phyloP scores from a whole-genome alignment of 1,140 invertebrate genomes.

The Leptopilina clavipes region DNA sequence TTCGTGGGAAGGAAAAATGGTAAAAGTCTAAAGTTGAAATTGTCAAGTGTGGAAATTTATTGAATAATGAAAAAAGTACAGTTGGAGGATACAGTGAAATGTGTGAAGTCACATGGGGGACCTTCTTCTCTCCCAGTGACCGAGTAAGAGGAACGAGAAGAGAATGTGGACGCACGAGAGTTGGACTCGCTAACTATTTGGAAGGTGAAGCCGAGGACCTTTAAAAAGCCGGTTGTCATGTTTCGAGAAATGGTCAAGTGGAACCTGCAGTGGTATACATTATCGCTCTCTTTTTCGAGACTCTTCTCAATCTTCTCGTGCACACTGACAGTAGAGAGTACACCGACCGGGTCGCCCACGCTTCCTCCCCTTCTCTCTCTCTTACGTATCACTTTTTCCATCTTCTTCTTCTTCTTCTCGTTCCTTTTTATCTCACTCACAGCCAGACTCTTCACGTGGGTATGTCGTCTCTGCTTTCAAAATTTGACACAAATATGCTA shows the following conservation, averaged over 20 bases:
- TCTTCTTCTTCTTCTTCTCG: slow-evolving; percentile 19
- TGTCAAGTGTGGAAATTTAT: neutral
- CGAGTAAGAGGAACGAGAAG: slow-evolving; percentile 15
- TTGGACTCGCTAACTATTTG: slow-evolving; percentile 43
- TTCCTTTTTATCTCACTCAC: slow-evolving; percentile 42
- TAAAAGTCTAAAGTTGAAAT: no score
- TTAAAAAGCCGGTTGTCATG: slow-evolving; percentile 42
- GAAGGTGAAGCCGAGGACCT: slow-evolving; percentile 41
- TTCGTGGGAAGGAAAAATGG: no score
- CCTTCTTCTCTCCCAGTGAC: slow-evolving; percentile 31
- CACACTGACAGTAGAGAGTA: neutral
- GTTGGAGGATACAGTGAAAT: neutral
- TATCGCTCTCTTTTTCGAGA: slow-evolving; percentile 41
- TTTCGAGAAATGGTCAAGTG: slow-evolving; percentile 43
- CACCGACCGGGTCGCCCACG: slow-evolving; percentile 59
- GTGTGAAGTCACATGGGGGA: neutral
- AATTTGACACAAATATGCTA: slow-evolving; percentile 18
- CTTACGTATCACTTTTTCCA: slow-evolving; percentile 40
- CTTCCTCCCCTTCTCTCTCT: slow-evolving; percentile 33
- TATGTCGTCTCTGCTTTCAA: neutral
- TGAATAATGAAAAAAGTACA: neutral
- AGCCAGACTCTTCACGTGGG: slow-evolving; percentile 5
- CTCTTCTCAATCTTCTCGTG: slow-evolving; percentile 37
- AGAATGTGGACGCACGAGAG: slow-evolving; percentile 4
- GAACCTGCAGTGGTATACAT: slow-evolving; percentile 41